Evolutionary conservation across 2,113 vertebrate genomes (phyloP), one percentile per base, ranked within the genome.

Genomic region (Poeciliopsis retropinna): DNA sequence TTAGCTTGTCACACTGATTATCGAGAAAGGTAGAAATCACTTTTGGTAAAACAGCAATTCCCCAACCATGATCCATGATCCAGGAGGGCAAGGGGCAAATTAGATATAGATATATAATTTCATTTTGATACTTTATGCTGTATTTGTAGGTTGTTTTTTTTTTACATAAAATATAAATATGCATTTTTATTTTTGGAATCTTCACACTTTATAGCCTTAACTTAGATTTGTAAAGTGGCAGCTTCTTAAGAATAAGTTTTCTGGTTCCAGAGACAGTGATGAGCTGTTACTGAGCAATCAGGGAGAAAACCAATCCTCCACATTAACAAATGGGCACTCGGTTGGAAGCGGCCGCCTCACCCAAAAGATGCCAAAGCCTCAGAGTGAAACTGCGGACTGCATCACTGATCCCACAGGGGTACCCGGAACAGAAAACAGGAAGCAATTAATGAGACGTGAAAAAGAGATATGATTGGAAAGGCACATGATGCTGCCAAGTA

Each of bases 401-500:
- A 10, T n/a, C 22, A 64, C 31, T 67, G 60, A 84, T n/a, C 64
- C 74, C 68, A 69, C 57, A 64, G 70, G 39, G 54, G n/a, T 29
- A 61, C 0, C 10, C 31, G 61, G 25, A 62, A 57, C 60, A 63
- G 75, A 66, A 76, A 70, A 76, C 51, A 73, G 60, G 27, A 39
- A 62, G 51, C 73, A 32, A 34, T 54, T 25, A 54, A 72, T 63
- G 74, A 78, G 5, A 68, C 44, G 30, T 81, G 29, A 70, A 74
- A 72, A 79, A 74, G 74, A 78, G 28, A 31, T 47, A 61, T 39
- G 3, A 47, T 51, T 70, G 17, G 47, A 65, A 77, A 83, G 37
- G 61, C 54, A 81, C 64, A 39, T 72, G 28, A 75, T 73, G 41
- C 17, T 44, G 67, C 81, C 64, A 83, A 34, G 37, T 75, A 47